Percentiles rank a stretch among this genome's conserved stretches.
phyloP scores from a whole-genome alignment of 2,888 invertebrate species.

The Eledona agricola region DNA sequence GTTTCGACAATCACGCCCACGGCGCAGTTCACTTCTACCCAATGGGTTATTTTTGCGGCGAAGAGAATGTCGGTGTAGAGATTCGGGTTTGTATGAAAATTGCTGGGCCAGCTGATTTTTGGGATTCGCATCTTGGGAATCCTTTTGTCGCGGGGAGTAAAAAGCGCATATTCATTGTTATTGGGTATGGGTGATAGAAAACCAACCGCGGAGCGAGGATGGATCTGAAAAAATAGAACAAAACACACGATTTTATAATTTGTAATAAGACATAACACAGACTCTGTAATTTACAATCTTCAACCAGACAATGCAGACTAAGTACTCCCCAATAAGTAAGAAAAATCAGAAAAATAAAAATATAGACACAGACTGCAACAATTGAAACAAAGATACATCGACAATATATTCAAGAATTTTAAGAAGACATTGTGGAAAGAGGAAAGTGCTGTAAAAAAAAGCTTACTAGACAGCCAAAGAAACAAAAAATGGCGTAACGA shows the following conservation, averaged over 20 bases:
- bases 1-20: conserved; percentile 72
- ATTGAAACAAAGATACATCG: too few relatives aligned
- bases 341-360: too few relatives aligned
- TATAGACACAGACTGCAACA: too few relatives aligned
- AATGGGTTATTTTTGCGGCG: conserved; percentile 74
- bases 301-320: too few relatives aligned
- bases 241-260: not conserved
- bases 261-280: too few relatives aligned
- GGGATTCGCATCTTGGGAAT: conserved; percentile 81
- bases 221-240: conserved; percentile 61
- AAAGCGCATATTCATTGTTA: conserved; percentile 69
- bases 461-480: too few relatives aligned
- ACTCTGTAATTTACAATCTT: too few relatives aligned
- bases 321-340: too few relatives aligned
- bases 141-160: conserved; percentile 81
- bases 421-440: too few relatives aligned
- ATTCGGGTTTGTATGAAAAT: conserved; percentile 66
- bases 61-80: conserved; percentile 72
- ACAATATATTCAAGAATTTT: too few relatives aligned
- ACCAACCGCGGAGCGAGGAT: conserved; percentile 80
- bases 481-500: too few relatives aligned
- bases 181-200: conserved; percentile 67
- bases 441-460: too few relatives aligned
- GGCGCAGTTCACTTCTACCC: conserved; percentile 73
- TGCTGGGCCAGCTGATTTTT: conserved; percentile 70